Base-by-base conservation (phyloP, 2,113 vertebrate species). In the Geococcyx californianus region DNA sequence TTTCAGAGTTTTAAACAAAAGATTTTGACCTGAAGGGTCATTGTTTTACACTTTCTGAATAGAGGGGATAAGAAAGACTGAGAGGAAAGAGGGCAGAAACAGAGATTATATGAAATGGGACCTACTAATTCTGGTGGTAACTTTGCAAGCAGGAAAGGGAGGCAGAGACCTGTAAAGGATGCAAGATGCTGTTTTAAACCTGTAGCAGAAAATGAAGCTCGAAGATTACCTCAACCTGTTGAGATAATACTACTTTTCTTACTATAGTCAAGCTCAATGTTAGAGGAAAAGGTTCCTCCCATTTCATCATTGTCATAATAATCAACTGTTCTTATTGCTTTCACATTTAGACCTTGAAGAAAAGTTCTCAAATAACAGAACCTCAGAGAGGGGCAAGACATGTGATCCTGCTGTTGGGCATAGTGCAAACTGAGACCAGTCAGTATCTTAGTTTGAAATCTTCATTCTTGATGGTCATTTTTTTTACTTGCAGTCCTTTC, bases 1-100 rank as follows among this genome's bases (percentile, higher is more conserved):
- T 97, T 95, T 97, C 96, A 95, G 95, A 97, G 95, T 95, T 96
- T 97, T 96, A 97, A 98, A 96, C 74, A 94, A 96, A 96, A 93
- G 84, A 95, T 97, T 96, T 96, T 93, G 93, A 97, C 96, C 96
- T 88, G 96, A 97, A 97, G 91, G 93, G 89, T 94, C 95, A 95
- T 97, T 94, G 96, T 98, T 97, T 91, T 95, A 95, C 83, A 83
- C 92, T 97, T 96, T 97, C 90, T 88, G 85, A n/a, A 93, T 81
- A 75, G 76, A 56, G 11, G 69, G 82, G 47, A 87, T 94, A 90
- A 90, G 88, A 92, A 94, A 64, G 47, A 55, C 59, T 66, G 74
- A 84, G 56, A 94, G 62, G 84, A 96, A 96, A 69, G 85, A 95
- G 68, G 33, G 73, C 44, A 97, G 85, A 95, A 86, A 34, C 64